A percentile compares a stretch with the other conserved stretches of the same genome.
Conservation (phyloP, 1,140 invertebrate species). For the Wasmannia auropunctata region DNA sequence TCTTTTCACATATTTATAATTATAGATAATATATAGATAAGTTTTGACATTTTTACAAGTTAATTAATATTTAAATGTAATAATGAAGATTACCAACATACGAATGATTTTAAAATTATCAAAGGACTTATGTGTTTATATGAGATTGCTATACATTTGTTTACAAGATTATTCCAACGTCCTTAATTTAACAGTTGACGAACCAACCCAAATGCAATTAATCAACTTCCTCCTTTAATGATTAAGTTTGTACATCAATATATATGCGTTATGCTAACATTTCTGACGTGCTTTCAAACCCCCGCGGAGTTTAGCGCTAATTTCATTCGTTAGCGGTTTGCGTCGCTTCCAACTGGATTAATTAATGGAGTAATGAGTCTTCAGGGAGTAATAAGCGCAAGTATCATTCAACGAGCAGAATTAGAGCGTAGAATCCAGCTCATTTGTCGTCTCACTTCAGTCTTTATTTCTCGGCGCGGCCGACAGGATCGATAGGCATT, state of each 20-base stretch:
- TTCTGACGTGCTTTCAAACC: background rate
- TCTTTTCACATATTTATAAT: background rate
- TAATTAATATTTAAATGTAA: background rate
- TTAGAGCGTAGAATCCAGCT: background rate
- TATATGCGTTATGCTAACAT: background rate
- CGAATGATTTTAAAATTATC: background rate
- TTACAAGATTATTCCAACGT: background rate
- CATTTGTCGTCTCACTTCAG: background rate
- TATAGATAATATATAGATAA: background rate
- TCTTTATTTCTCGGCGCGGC: background rate
- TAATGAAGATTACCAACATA: background rate
- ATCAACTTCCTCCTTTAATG: background rate
- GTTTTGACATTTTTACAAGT: background rate
- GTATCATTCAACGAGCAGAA: background rate
- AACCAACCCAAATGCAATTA: background rate
- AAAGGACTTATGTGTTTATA: background rate
- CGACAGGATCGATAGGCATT: background rate
- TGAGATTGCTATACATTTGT: background rate
- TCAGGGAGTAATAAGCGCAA: background rate
- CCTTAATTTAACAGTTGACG: background rate
- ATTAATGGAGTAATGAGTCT: slow-evolving; percentile 33
- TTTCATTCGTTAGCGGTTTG: background rate
- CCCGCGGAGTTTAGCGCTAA: background rate
- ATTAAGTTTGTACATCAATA: background rate
- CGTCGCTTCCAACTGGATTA: slow-evolving; percentile 6